Percentiles rank a stretch among this genome's conserved stretches.
These are phyloP conservation scores for Caerostris extrusa DNA, from an alignment of 1,140 invertebrate species.

Conservation along the genomic window DNA sequence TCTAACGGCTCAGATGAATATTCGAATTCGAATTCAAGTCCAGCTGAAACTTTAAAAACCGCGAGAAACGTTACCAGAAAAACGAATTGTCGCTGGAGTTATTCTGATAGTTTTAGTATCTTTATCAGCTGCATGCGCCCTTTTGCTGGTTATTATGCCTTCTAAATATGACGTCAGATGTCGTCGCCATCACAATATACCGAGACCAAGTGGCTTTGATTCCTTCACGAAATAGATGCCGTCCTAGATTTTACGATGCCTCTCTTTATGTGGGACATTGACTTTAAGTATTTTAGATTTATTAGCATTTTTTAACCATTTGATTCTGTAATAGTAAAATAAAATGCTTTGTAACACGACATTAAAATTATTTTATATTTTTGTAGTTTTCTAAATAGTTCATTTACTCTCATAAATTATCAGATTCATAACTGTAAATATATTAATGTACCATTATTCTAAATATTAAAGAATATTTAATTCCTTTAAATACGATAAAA, in stretches of 20 bases:
- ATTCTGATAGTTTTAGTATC: neutral
- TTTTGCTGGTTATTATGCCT: constrained; percentile 6
- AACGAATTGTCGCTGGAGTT: constrained; percentile 13
- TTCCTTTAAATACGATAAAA: too few relatives aligned
- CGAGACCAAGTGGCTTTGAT: constrained; percentile 25
- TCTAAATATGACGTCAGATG: neutral
- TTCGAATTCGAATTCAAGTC: neutral
- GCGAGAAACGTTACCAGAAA: constrained; percentile 18
- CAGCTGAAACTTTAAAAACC: too few relatives aligned
- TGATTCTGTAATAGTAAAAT: too few relatives aligned
- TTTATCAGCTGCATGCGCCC: neutral
- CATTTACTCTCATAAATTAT: too few relatives aligned
- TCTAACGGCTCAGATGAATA: neutral
- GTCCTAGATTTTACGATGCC: constrained; percentile 31
- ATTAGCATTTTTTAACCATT: too few relatives aligned
- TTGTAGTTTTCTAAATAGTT: too few relatives aligned
- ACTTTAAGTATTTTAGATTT: too few relatives aligned
- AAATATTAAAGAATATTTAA: too few relatives aligned
- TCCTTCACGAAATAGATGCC: neutral
- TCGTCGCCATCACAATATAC: neutral
- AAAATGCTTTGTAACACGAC: too few relatives aligned
- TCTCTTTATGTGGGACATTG: constrained; percentile 29
- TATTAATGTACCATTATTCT: too few relatives aligned
- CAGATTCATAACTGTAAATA: too few relatives aligned
- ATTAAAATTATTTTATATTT: too few relatives aligned